A percentile compares a stretch with the other conserved stretches of the same genome.
Conservation (phyloP, 2,113 vertebrate species). For the Caracal caracal region DNA sequence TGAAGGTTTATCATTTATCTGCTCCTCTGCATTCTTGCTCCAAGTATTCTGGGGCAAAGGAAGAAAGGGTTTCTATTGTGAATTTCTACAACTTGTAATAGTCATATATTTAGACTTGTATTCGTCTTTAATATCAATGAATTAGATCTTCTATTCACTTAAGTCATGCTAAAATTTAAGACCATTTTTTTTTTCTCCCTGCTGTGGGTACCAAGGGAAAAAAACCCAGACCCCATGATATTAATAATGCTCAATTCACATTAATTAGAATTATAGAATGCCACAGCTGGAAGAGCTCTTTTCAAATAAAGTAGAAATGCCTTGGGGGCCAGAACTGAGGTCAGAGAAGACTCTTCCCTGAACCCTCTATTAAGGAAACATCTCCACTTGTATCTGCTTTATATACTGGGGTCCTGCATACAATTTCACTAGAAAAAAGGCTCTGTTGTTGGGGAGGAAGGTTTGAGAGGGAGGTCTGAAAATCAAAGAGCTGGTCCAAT, state of each 20-base stretch:
- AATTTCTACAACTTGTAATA: not conserved
- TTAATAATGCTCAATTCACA: slow-evolving; percentile 41
- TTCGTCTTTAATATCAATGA: not conserved
- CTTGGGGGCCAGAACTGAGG: not conserved
- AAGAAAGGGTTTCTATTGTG: not conserved
- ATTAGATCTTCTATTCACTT: not conserved
- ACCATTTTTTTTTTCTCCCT: not conserved
- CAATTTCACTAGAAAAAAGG: slow-evolving; percentile 42
- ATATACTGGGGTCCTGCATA: not conserved
- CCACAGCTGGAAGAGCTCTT: slow-evolving; percentile 38
- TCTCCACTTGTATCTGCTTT: slow-evolving; percentile 40
- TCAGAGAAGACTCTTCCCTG: not conserved
- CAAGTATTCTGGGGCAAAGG: not conserved
- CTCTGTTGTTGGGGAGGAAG: not conserved
- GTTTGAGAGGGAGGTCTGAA: not conserved
- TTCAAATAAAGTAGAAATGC: not conserved
- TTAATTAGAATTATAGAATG: slow-evolving; percentile 50
- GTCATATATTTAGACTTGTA: not conserved
- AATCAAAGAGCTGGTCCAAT: not conserved
- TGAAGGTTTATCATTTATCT: not conserved
- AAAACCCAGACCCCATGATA: not conserved
- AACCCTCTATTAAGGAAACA: not conserved
- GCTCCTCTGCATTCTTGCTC: not conserved
- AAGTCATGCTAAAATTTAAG: not conserved
- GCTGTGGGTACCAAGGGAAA: not conserved